A percentile compares a stretch with the other conserved stretches of the same genome.
phyloP scores from a whole-genome alignment of 2,113 vertebrate species.

The Larimichthys crocea region DNA sequence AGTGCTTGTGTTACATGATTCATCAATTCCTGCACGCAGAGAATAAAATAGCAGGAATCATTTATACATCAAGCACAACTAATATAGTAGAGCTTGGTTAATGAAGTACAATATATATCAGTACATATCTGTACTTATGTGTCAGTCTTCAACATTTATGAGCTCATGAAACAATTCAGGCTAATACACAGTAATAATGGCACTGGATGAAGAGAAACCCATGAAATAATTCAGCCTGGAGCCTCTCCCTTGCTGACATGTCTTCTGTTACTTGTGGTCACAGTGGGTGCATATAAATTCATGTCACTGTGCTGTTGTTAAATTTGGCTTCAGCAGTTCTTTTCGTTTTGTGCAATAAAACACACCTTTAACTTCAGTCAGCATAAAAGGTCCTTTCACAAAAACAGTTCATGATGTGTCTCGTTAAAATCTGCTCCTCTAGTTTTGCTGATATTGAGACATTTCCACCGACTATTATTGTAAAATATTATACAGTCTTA shows the following conservation, averaged over 20 bases:
- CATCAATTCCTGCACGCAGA: background rate
- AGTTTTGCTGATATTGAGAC: background rate
- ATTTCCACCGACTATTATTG: background rate
- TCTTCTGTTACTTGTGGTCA: constrained; percentile 12
- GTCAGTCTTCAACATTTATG: background rate
- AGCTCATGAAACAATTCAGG: background rate
- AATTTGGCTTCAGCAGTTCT: constrained; percentile 6
- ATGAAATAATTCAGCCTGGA: background rate
- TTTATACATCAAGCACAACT: background rate
- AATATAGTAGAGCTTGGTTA: background rate
- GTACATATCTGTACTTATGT: background rate
- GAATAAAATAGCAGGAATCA: background rate
- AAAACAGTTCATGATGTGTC: background rate
- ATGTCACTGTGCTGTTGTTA: background rate
- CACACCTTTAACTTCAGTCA: background rate
- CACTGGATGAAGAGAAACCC: background rate
- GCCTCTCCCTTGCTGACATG: background rate
- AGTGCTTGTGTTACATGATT: background rate
- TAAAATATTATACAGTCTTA: background rate
- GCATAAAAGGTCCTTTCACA: background rate
- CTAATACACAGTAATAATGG: background rate
- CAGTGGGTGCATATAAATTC: background rate
- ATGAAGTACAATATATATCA: too few relatives aligned
- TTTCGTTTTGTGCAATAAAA: background rate
- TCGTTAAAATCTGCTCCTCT: background rate